Percentiles rank a stretch among this genome's conserved stretches.
Conservation (phyloP, 2,113 vertebrate species). For the Bubo bubo region DNA sequence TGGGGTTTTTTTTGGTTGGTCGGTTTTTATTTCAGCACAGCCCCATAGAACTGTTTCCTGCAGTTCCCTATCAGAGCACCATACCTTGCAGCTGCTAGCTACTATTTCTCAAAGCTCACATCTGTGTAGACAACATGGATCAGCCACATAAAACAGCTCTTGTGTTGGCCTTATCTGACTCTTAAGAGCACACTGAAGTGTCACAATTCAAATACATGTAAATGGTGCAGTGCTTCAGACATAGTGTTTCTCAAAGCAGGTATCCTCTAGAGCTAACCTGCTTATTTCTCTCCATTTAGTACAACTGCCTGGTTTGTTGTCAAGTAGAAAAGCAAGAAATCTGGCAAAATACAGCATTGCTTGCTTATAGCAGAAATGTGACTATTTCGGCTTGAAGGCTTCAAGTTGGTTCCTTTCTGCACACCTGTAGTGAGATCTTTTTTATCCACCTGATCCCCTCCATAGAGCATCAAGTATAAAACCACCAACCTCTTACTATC, state of each 20-base stretch:
- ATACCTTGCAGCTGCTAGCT: background rate
- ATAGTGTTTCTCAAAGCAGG: background rate
- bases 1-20: background rate
- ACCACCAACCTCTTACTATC: background rate
- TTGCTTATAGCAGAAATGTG: background rate
- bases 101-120: background rate
- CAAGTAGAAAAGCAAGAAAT: background rate
- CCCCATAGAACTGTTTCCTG: background rate
- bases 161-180: background rate
- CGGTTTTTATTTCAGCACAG: background rate
- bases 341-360: background rate
- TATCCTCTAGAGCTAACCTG: background rate
- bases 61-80: background rate
- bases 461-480: background rate
- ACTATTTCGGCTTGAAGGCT: background rate
- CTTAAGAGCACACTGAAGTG: background rate
- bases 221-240: background rate
- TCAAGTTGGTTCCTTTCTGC: background rate
- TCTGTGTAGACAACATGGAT: background rate
- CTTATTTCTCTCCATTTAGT: background rate
- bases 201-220: background rate
- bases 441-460: background rate
- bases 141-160: background rate
- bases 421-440: background rate
- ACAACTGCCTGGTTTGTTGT: background rate